Conservation (phyloP, 2,797 vertebrate genomes). For the Catamblyrhynchus diadema region DNA sequence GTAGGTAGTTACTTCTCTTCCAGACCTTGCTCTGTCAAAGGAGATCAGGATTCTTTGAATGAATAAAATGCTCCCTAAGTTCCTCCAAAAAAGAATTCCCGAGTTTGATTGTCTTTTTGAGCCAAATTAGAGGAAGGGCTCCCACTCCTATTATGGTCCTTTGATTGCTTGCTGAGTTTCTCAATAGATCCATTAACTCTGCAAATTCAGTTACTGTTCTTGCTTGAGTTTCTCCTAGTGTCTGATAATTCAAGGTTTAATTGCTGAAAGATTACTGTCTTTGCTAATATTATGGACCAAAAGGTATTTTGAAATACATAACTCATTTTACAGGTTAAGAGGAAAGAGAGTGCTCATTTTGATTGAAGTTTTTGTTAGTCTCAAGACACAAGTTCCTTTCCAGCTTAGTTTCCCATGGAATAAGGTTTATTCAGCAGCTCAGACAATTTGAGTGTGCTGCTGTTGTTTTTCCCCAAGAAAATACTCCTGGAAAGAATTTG, state of each 20-base stretch:
- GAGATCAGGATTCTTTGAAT: neutral
- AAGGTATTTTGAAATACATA: neutral
- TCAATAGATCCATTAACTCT: neutral
- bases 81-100: neutral
- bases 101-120: neutral
- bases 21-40: neutral
- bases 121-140: neutral
- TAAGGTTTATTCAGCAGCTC: neutral
- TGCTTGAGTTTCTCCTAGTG: neutral
- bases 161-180: neutral
- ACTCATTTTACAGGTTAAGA: neutral
- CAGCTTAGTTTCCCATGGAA: neutral
- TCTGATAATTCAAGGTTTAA: neutral
- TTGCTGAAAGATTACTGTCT: neutral
- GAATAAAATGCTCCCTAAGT: neutral
- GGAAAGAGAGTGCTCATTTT: neutral
- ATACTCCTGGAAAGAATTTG: neutral
- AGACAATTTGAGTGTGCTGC: neutral
- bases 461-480: neutral
- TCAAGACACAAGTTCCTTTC: neutral
- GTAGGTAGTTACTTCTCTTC: neutral
- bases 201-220: neutral
- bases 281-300: neutral
- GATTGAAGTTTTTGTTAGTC: neutral
- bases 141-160: neutral